Conservation (phyloP, 2,888 invertebrate species). For the Tinea trinotella region DNA sequence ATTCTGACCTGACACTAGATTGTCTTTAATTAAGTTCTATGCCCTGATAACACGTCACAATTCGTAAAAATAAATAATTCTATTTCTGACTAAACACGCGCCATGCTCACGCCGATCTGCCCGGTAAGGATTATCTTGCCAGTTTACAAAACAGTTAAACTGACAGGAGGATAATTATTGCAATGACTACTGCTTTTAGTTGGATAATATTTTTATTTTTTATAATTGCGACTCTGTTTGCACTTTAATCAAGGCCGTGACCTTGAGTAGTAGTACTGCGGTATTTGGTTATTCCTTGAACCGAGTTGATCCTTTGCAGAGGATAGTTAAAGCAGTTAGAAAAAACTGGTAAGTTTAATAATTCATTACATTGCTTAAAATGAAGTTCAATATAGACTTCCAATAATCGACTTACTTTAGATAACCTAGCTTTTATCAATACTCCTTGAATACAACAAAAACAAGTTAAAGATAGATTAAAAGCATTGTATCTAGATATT, state of each 20-base stretch:
- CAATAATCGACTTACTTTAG: too few relatives aligned
- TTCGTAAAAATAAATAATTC: slow-evolving; percentile 61
- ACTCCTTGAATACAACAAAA: too few relatives aligned
- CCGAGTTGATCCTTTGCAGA: neutral
- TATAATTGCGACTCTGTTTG: slow-evolving; percentile 7
- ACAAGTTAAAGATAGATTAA: too few relatives aligned
- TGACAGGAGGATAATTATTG: neutral
- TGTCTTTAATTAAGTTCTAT: slow-evolving; percentile 37
- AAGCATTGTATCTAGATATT: too few relatives aligned
- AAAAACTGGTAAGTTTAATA: neutral
- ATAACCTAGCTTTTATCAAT: too few relatives aligned
- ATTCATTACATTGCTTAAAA: neutral
- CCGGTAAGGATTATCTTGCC: slow-evolving; percentile 30
- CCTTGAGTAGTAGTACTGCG: neutral
- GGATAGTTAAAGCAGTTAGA: neutral
- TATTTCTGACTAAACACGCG: slow-evolving; percentile 63
- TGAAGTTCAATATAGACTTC: too few relatives aligned
- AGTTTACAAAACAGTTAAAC: slow-evolving; percentile 3
- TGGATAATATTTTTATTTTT: slow-evolving; percentile 9
- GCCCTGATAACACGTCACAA: slow-evolving; percentile 58
- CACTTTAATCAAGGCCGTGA: slow-evolving; percentile 9
- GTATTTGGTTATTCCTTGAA: neutral
- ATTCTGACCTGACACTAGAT: slow-evolving; percentile 32
- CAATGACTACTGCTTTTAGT: neutral
- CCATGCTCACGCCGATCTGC: slow-evolving; percentile 54